Percentiles rank a stretch among this genome's conserved stretches.
Conservation (phyloP, 2,888 invertebrate species). For the Caenorhabditis angaria region DNA sequence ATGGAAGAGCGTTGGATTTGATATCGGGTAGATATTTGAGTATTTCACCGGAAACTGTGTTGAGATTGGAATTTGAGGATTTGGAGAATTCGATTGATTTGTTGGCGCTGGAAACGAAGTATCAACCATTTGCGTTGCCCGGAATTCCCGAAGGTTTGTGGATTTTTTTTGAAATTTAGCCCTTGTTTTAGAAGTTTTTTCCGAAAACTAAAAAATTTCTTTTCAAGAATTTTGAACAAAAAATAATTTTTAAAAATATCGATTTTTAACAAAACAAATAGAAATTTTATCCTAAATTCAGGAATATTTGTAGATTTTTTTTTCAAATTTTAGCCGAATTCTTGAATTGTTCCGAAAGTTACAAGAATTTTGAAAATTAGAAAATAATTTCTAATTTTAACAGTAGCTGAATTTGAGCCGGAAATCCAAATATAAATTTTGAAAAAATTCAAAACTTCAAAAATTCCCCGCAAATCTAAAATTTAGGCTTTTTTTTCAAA, state of each 20-base stretch:
- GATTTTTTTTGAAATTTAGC: background rate
- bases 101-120: constrained; percentile 31
- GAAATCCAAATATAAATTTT: too few species aligned
- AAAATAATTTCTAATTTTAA: background rate
- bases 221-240: too few species aligned
- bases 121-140: constrained; percentile 21
- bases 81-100: constrained; percentile 26
- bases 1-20: constrained; percentile 46
- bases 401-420: background rate
- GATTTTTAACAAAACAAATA: too few species aligned
- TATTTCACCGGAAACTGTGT: constrained; percentile 24
- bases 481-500: constrained; percentile 7
- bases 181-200: background rate
- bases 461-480: background rate
- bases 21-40: constrained; percentile 44
- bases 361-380: too few species aligned
- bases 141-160: constrained; percentile 23
- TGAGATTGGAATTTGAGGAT: constrained; percentile 18
- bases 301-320: too few species aligned
- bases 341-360: too few species aligned
- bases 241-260: too few species aligned
- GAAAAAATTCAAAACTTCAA: too few species aligned
- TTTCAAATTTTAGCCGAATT: too few species aligned
- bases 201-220: too few species aligned
- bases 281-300: too few species aligned